These are phyloP conservation scores for Cebuella pygmaea DNA, from an alignment of 2,797 vertebrate genomes.

Conservation along the genomic window DNA sequence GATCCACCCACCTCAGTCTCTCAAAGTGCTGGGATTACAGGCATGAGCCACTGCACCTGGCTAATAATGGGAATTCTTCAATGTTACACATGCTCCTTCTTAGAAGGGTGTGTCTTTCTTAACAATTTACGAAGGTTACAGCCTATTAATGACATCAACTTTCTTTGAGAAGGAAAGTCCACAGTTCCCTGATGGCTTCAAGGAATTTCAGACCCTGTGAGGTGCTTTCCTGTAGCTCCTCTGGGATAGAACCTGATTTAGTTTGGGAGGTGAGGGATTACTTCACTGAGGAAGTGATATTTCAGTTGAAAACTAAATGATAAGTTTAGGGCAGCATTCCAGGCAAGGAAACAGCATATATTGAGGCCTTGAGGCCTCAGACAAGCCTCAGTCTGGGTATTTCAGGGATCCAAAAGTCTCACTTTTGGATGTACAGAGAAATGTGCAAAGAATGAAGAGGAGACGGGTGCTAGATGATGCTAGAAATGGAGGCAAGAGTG, in stretches of 20 bases:
- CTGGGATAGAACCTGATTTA: background rate
- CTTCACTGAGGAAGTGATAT: background rate
- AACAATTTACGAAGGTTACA: background rate
- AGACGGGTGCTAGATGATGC: background rate
- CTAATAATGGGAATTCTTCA: background rate
- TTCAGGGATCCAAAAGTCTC: background rate
- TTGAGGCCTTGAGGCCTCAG: background rate
- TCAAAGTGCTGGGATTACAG: background rate
- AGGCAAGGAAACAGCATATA: background rate
- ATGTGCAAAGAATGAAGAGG: background rate
- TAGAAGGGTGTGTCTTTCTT: background rate
- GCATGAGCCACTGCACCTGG: background rate
- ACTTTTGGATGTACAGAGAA: background rate
- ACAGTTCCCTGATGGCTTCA: background rate
- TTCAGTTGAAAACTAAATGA: background rate
- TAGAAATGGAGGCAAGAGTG: too few relatives aligned
- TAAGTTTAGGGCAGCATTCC: background rate
- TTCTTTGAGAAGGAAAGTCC: conserved; percentile 27
- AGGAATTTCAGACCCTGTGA: background rate
- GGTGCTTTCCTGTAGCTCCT: background rate
- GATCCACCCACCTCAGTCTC: background rate
- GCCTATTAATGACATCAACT: background rate
- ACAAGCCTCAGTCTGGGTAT: background rate
- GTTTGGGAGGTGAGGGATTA: background rate
- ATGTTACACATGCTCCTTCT: background rate